Base-by-base conservation (phyloP, 2,888 invertebrate species). In the Sabatieria punctata region DNA sequence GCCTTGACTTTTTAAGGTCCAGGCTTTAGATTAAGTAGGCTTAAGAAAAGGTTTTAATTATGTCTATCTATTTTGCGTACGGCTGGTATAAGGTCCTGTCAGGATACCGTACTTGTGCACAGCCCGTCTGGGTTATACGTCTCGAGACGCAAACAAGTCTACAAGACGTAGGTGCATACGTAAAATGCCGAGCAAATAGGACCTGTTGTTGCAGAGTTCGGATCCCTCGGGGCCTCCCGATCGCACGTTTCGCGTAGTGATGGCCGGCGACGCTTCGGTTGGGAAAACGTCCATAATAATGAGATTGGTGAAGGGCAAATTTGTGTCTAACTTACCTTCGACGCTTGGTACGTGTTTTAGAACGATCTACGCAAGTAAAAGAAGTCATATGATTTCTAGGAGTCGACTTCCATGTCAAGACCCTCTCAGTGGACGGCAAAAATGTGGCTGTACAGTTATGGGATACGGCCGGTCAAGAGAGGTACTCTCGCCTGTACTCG, bases 261-360 rank as follows among this genome's bases (percentile, higher is more conserved):
- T 76, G 53, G 75, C 75, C 15, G 75, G 76, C 0, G 76, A 77
- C 57, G 74, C 76, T 0, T 73, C 74, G 2, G 76, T 76, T 1
- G 76, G 77, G 6, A 77, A 77, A 60, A 73, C 74, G 6, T 73
- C 73, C 48, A 73, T 76, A 54, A 75, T 76, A 46, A 70, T 73
- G 62, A 61, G 75, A 26, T 68, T 76, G 36, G 73, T 74, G 58
- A 73, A 73, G 59, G 73, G 74, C 15, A 67, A 69, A 45, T 77
- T 75, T 58, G 66, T 71, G 19, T 64, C 67, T 26, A 71, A 72
- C 54, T 65, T 75, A 39, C 74, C 72, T 49, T 73, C 75, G 2
- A 77, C 76, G 0, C 61, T 76, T 46, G 75, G 75, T 74, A 59
- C 15, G 13, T 11, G 13, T 42, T 33, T 42, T n/a, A 15, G 42